phyloP scores from a whole-genome alignment of 1,140 invertebrate genomes.

The Apis laboriosa region DNA sequence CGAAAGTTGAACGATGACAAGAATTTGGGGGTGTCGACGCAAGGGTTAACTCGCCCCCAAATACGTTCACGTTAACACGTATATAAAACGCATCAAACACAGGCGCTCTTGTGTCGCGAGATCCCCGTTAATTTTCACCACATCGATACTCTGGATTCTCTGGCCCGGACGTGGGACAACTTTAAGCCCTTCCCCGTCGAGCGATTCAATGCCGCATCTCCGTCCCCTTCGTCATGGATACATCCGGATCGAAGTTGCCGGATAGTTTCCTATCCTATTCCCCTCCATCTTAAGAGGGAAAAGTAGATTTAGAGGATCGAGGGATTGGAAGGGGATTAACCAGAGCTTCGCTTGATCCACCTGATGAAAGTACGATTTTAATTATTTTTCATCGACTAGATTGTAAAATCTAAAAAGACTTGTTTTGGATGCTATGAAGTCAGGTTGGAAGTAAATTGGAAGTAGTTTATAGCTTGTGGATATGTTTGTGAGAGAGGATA shows the following conservation, averaged over 20 bases:
- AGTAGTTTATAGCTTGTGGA: too few relatives aligned
- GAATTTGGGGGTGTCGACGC: too few relatives aligned
- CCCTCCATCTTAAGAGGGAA: neutral
- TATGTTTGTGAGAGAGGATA: too few relatives aligned
- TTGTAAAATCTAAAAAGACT: too few relatives aligned
- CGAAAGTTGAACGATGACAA: too few relatives aligned
- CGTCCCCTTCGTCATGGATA: slow-evolving; percentile 19
- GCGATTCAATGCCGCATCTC: slow-evolving; percentile 19
- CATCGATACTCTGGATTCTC: neutral
- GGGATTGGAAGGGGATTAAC: slow-evolving; percentile 50
- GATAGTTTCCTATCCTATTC: slow-evolving; percentile 16
- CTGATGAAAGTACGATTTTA: neutral
- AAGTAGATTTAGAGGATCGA: slow-evolving; percentile 63
- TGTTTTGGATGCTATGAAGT: too few relatives aligned
- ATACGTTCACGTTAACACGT: neutral
- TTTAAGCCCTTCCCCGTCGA: slow-evolving; percentile 1
- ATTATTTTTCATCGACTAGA: neutral
- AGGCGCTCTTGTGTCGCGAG: neutral
- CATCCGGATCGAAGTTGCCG: slow-evolving; percentile 13
- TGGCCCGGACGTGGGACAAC: neutral
- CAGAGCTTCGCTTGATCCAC: slow-evolving; percentile 3
- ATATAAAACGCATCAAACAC: neutral
- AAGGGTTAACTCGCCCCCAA: neutral
- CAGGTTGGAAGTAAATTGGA: too few relatives aligned
- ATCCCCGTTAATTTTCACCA: neutral